phyloP scores from a whole-genome alignment of 2,113 vertebrate species.

The Mionectes macconnelli region DNA sequence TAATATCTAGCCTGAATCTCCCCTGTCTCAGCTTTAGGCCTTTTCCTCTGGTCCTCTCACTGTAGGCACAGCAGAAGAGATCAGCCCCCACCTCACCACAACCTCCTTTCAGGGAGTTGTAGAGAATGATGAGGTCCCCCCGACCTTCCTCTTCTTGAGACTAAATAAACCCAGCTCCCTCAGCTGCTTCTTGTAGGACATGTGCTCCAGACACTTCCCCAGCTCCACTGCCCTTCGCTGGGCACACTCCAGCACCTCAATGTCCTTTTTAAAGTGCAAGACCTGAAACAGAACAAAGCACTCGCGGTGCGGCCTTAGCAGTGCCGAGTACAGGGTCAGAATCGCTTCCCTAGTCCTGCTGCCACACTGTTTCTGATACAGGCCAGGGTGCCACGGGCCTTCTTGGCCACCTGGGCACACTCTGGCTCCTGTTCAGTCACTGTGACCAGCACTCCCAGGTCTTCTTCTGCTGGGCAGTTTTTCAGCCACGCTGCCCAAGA shows the following conservation, averaged over 20 bases:
- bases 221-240: neutral
- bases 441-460: neutral
- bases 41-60: neutral
- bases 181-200: neutral
- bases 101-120: neutral
- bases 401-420: neutral
- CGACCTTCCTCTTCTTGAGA: neutral
- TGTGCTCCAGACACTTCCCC: neutral
- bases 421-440: neutral
- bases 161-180: neutral
- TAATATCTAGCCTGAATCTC: neutral
- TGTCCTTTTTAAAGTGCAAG: neutral
- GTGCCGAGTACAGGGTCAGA: neutral
- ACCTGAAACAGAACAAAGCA: neutral
- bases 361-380: neutral
- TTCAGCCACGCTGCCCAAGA: neutral
- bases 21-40: neutral
- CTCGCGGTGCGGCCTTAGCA: too few species aligned
- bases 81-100: neutral
- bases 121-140: accelerated
- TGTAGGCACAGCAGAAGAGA: neutral
- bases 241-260: neutral
- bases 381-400: neutral
- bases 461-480: neutral
- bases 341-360: neutral